Conservation (phyloP, 2,888 invertebrate genomes). For the Pristionchus arcanus region DNA sequence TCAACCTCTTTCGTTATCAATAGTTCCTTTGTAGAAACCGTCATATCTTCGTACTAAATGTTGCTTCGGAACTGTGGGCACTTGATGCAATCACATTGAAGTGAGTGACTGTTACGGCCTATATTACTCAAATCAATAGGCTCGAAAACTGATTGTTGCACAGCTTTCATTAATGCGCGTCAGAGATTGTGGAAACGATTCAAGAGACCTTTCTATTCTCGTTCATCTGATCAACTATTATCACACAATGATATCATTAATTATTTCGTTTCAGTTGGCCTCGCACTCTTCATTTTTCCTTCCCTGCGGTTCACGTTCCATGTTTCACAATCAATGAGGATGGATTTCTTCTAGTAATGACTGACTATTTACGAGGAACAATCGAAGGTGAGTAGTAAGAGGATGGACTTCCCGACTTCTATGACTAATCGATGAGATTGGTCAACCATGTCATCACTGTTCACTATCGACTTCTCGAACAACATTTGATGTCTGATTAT, state of each 20-base stretch:
- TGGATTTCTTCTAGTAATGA: slow-evolving; percentile 45
- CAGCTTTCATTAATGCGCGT: not conserved
- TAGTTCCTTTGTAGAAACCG: slow-evolving; percentile 12
- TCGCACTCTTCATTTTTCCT: slow-evolving; percentile 12
- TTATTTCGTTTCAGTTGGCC: slow-evolving; percentile 27
- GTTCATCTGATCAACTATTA: not conserved
- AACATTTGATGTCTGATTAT: too few species aligned
- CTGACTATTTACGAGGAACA: slow-evolving; percentile 36
- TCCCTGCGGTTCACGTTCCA: slow-evolving; percentile 39
- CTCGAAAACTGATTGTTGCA: not conserved
- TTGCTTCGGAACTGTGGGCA: slow-evolving; percentile 41
- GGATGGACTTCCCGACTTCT: too few species aligned
- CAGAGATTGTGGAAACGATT: too few species aligned
- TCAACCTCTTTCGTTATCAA: too few species aligned
- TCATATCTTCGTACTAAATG: slow-evolving; percentile 47
- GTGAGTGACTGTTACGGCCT: not conserved
- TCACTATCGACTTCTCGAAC: too few species aligned
- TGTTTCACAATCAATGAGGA: slow-evolving; percentile 54
- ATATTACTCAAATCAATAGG: too few species aligned
- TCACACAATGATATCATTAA: not conserved
- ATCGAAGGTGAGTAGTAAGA: slow-evolving; percentile 29
- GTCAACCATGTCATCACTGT: too few species aligned
- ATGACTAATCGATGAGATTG: too few species aligned
- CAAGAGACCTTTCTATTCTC: not conserved
- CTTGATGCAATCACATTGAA: slow-evolving; percentile 1